phyloP scores from a whole-genome alignment of 2,113 vertebrate species.

The Oceanodroma tethys region DNA sequence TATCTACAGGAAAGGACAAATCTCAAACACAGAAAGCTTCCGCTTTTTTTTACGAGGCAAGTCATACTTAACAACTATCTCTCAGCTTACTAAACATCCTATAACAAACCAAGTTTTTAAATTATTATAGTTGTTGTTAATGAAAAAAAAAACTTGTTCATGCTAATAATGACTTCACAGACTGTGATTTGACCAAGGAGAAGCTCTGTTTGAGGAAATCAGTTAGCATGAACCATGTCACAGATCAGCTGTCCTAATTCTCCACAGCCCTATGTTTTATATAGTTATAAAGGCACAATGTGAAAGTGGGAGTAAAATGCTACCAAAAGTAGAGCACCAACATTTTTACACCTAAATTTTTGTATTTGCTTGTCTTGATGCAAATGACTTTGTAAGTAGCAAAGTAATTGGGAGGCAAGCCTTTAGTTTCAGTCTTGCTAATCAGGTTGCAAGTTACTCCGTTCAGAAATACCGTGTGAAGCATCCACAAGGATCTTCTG shows the following conservation, averaged over 20 bases:
- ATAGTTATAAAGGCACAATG: neutral
- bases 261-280: neutral
- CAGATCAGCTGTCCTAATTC: neutral
- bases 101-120: neutral
- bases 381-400: neutral
- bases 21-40: neutral
- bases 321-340: neutral
- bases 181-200: neutral
- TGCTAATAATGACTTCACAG: neutral
- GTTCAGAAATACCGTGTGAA: neutral
- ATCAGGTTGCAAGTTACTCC: neutral
- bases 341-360: neutral
- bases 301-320: neutral
- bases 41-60: neutral
- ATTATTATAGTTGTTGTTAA: neutral
- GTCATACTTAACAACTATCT: neutral
- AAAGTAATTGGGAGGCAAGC: neutral
- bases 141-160: neutral
- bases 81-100: neutral
- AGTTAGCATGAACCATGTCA: neutral
- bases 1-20: neutral
- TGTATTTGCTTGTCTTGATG: neutral
- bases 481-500: fast-evolving
- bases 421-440: slow-evolving; percentile 9
- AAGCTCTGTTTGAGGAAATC: neutral